Base-by-base conservation (phyloP, 2,888 invertebrate species). In the Tricholauxania praeusta region DNA sequence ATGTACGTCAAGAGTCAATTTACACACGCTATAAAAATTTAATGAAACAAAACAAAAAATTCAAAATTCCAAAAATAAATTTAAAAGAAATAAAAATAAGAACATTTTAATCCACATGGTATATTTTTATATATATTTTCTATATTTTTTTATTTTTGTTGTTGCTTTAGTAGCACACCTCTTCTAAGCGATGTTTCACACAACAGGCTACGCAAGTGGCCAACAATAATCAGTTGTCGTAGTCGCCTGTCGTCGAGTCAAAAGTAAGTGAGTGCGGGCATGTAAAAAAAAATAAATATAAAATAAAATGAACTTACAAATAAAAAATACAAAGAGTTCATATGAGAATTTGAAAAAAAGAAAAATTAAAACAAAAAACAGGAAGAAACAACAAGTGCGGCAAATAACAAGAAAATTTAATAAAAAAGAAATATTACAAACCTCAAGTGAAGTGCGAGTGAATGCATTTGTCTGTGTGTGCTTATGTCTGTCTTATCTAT, bases 241-340 rank as follows among this genome's bases (percentile, higher is more conserved):
- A 72, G 69, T 74, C 71, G 71, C 63, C 60, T 68, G 68, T 72
- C 71, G 71, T 74, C 68, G 68, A 62, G 66, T 71, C 62, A 28
- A 60, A 71, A 68, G 71, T 74, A 64, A 72, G 71, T 68, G 70
- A 32, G 17, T 57, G 32, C 55, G 49, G 65, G 53, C n/a, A 8
- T 17, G 53, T 28, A 28, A 28, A 53, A 53, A 2, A 53, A 53
- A 65, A 28, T n/a, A 65, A 53, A 22, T 7, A 51, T n/a, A 6
- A 51, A 53, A 48, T 22, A 65, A 14, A 65, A 65, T 15, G 49
- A 12, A 19, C 48, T 51, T 12, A 22, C 19, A 51, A 65, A 14
- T 28, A 53, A 22, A 12, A 65, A 65, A 53, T n/a, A 12, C 52
- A 52, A n/a, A 19, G 51, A 22, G 39, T 39, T 39, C 39, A 39